Evolutionary conservation across 2,797 vertebrate species (phyloP).

Genomic region (Chrysolophus pictus): DNA sequence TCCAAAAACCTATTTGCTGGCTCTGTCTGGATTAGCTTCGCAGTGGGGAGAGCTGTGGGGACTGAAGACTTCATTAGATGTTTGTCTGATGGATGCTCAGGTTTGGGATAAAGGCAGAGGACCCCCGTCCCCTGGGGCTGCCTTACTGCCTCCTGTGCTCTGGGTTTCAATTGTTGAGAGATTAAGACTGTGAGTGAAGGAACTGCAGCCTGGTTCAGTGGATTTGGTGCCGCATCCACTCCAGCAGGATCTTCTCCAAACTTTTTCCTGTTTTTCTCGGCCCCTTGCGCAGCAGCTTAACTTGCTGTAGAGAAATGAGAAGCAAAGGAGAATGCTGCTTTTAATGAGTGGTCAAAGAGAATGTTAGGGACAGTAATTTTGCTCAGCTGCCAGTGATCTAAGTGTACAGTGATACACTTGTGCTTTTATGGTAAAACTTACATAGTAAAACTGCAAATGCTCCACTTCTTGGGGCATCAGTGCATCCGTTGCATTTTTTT

Average conservation of each 20-base stretch:
- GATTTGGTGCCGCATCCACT: not conserved
- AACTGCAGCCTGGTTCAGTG: not conserved
- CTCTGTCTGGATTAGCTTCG: conserved; percentile 16
- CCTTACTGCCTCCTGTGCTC: not conserved
- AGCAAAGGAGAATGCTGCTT: not conserved
- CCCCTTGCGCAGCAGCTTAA: not conserved
- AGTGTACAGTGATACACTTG: not conserved
- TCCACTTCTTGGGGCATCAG: not conserved
- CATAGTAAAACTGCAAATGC: not conserved
- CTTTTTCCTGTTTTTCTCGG: not conserved
- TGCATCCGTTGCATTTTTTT: not conserved
- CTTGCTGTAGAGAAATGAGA: not conserved
- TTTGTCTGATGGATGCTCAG: not conserved
- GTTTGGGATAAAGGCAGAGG: not conserved
- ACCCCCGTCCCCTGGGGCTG: not conserved
- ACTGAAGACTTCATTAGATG: not conserved
- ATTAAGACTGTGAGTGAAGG: conserved; percentile 35
- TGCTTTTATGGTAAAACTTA: not conserved
- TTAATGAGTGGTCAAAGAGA: not conserved
- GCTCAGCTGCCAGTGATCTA: not conserved
- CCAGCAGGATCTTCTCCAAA: not conserved
- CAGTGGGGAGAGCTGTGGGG: not conserved
- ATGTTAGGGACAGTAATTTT: not conserved
- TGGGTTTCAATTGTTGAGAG: not conserved
- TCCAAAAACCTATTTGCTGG: not conserved